A percentile compares a stretch with the other conserved stretches of the same genome.
These are phyloP conservation scores for Meriones psammophilus DNA, from an alignment of 2,797 vertebrate species.

Conservation along the genomic window DNA sequence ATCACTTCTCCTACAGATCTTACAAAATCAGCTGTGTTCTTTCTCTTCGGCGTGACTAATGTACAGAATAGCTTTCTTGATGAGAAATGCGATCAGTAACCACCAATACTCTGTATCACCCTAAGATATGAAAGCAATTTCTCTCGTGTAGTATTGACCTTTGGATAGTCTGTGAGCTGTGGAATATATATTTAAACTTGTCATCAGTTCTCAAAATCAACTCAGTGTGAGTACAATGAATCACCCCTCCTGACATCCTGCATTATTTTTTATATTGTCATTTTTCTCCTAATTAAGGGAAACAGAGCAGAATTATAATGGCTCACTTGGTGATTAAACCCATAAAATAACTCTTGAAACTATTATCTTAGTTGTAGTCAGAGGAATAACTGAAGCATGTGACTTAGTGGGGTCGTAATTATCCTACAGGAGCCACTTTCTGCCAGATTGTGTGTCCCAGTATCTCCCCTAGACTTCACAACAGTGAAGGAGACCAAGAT, in stretches of 20 bases:
- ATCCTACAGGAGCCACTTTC: conserved; percentile 31
- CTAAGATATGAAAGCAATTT: not conserved
- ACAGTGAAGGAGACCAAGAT: not conserved
- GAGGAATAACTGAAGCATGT: not conserved
- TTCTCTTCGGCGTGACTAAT: conserved; percentile 8
- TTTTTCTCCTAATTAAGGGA: conserved; percentile 56
- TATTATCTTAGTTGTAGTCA: conserved; percentile 52
- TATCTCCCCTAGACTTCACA: conserved; percentile 18
- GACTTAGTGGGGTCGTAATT: conserved; percentile 46
- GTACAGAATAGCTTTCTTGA: not conserved
- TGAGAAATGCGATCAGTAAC: conserved; percentile 34
- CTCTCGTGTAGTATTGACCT: conserved; percentile 61
- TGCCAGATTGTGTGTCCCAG: not conserved
- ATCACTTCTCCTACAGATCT: conserved; percentile 25
- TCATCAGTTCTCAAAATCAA: conserved; percentile 61
- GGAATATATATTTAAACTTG: conserved; percentile 46
- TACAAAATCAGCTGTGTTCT: not conserved
- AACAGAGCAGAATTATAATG: conserved; percentile 1
- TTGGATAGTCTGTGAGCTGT: not conserved
- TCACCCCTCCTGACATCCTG: not conserved
- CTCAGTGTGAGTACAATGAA: conserved; percentile 12
- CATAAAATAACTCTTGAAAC: conserved; percentile 49
- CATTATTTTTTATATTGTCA: not conserved
- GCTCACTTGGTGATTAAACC: conserved; percentile 40
- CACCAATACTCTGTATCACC: conserved; percentile 2